Conservation (phyloP, 2,888 invertebrate genomes). For the Himalopsyche tibetana region DNA sequence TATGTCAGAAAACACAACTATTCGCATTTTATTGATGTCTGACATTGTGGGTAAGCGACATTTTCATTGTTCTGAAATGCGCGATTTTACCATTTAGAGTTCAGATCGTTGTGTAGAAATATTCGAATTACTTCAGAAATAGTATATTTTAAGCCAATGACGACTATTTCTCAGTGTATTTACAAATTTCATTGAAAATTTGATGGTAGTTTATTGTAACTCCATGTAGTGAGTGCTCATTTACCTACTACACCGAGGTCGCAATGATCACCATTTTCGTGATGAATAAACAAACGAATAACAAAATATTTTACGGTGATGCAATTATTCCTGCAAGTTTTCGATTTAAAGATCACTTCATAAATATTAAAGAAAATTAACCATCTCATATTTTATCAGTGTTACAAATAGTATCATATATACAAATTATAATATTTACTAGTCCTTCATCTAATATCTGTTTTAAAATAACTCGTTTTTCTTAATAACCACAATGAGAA, state of each 20-base stretch:
- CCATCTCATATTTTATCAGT: no score
- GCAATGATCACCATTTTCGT: constrained; percentile 14
- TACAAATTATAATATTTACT: no score
- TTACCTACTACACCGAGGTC: neutral
- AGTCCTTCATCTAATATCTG: no score
- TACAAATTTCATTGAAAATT: constrained; percentile 17
- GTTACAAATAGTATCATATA: no score
- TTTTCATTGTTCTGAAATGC: constrained; percentile 19
- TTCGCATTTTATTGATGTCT: constrained; percentile 26
- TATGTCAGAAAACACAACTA: constrained; percentile 18
- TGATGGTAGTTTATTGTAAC: neutral
- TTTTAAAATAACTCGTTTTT: no score
- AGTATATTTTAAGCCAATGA: neutral
- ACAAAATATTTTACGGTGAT: neutral
- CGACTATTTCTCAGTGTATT: neutral
- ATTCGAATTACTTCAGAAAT: neutral
- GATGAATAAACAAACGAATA: constrained; percentile 26
- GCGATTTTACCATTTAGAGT: neutral
- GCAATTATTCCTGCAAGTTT: no score
- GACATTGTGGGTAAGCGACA: constrained; percentile 30
- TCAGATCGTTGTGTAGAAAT: neutral
- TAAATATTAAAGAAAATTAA: no score
- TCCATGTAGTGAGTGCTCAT: neutral
- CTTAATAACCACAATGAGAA: no score
- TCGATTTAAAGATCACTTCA: no score